Percentiles rank a stretch among this genome's conserved stretches.
Evolutionary conservation across 2,113 vertebrate genomes (phyloP).

Genomic region (Gila orcuttii): DNA sequence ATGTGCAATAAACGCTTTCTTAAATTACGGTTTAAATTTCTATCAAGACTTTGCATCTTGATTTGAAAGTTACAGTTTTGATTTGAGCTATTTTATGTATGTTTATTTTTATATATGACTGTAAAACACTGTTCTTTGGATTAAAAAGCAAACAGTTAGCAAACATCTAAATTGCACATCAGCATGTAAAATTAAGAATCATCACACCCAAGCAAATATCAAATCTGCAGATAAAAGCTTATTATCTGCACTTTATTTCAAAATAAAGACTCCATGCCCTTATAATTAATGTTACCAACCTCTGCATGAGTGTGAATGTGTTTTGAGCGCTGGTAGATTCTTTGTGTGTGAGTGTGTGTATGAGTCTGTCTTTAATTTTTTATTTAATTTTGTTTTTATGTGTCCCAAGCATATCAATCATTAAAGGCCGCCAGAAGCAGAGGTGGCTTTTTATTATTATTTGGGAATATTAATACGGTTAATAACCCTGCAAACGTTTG

Average conservation of each 20-base stretch:
- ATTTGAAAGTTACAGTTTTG: neutral
- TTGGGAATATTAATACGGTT: slow-evolving; percentile 33
- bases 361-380: neutral
- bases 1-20: slow-evolving; percentile 11
- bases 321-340: neutral
- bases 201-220: neutral
- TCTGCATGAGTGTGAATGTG: slow-evolving; percentile 8
- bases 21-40: neutral
- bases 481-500: slow-evolving; percentile 57
- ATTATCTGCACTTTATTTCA: slow-evolving; percentile 28
- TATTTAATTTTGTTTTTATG: neutral
- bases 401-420: neutral
- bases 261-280: neutral
- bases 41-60: neutral
- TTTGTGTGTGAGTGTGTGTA: neutral
- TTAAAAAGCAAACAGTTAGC: neutral
- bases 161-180: neutral
- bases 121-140: neutral
- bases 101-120: slow-evolving; percentile 11
- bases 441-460: slow-evolving; percentile 25
- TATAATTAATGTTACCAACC: neutral
- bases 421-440: neutral
- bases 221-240: neutral
- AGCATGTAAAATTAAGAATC: neutral
- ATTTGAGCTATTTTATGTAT: slow-evolving; percentile 14